Conservation (phyloP, 1,140 invertebrate species). For the Heliconius eleuchia region DNA sequence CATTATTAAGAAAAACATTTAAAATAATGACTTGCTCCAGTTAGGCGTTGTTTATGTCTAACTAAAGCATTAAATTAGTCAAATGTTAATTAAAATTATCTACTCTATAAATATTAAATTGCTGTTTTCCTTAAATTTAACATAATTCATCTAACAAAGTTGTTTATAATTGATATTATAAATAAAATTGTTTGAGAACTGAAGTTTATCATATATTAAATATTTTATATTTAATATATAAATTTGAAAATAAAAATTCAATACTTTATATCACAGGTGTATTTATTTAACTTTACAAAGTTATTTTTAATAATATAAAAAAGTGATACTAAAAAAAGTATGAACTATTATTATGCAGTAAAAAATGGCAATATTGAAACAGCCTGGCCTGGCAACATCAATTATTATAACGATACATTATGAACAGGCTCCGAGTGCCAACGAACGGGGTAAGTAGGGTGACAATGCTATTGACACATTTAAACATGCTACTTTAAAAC, state of each 20-base stretch:
- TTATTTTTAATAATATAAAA: not conserved
- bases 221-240: too few relatives aligned
- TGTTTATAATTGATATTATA: not conserved
- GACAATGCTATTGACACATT: conserved; percentile 14
- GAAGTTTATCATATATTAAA: too few relatives aligned
- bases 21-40: not conserved
- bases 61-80: not conserved
- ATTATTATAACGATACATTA: conserved; percentile 23
- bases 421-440: conserved; percentile 22
- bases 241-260: too few relatives aligned
- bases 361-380: conserved; percentile 22
- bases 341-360: not conserved
- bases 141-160: not conserved
- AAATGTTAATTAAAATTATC: not conserved
- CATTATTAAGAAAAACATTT: not conserved
- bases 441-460: conserved; percentile 20
- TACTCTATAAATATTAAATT: not conserved
- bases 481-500: not conserved
- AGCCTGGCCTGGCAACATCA: conserved; percentile 19
- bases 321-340: not conserved
- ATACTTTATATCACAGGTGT: not conserved
- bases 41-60: conserved; percentile 1
- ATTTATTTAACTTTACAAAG: not conserved
- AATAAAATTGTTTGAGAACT: too few relatives aligned
- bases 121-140: not conserved